Percentiles rank a stretch among this genome's conserved stretches.
Evolutionary conservation across 2,797 vertebrate genomes (phyloP).

Genomic region (Adrianichthys oophorus): DNA sequence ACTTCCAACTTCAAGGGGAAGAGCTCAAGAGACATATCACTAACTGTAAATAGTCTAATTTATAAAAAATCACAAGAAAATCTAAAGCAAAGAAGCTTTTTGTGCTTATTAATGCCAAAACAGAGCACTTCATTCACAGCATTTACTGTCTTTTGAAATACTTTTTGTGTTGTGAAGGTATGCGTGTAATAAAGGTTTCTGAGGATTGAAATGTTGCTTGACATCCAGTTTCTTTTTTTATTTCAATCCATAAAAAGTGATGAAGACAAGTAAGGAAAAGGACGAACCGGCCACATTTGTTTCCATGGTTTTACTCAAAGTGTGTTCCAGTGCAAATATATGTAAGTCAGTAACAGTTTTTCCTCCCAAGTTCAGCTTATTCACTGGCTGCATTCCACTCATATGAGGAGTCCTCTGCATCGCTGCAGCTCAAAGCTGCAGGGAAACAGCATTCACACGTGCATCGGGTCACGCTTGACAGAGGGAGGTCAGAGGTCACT

Average conservation of each 20-base stretch:
- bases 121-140: conserved; percentile 64
- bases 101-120: conserved; percentile 58
- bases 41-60: conserved; percentile 66
- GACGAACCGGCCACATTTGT: conserved; percentile 35
- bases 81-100: conserved; percentile 34
- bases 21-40: conserved; percentile 69
- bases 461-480: conserved; percentile 26
- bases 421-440: conserved; percentile 29
- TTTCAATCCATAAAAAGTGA: neutral
- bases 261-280: neutral
- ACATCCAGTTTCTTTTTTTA: conserved; percentile 34
- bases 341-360: conserved; percentile 82
- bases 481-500: conserved; percentile 38
- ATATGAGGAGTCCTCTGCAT: conserved; percentile 23
- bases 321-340: conserved; percentile 90
- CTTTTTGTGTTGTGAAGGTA: conserved; percentile 58
- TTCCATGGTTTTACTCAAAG: conserved; percentile 86
- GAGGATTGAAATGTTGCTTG: conserved; percentile 62
- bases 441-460: conserved; percentile 23
- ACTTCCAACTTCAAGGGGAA: conserved; percentile 15
- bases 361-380: conserved; percentile 75
- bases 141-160: conserved; percentile 59
- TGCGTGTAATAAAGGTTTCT: conserved; percentile 60
- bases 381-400: conserved; percentile 52
- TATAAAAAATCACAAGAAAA: conserved; percentile 47